Base-by-base conservation (phyloP, 2,113 vertebrate species). In the Sorex araneus region DNA sequence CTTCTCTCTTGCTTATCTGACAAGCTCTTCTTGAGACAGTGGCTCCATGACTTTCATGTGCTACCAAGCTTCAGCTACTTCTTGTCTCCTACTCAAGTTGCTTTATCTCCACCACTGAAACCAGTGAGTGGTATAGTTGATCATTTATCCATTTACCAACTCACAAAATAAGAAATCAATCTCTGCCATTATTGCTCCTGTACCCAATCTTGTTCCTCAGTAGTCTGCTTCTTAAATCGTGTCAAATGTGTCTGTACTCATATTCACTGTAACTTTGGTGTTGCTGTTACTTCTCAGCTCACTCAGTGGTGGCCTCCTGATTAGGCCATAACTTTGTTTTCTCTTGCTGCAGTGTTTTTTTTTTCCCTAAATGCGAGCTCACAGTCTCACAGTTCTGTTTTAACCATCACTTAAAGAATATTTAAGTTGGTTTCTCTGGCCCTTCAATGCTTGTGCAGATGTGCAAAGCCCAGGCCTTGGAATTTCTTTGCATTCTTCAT, bases 361-460 rank as follows among this genome's bases (percentile, higher is more conserved):
- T 34, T 7, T 8, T 0, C 9, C 54, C 40, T 13, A 50, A 50
- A 50, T 50, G 47, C 10, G 47, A 77, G 15, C 47, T 70, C 15
- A 36, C 19, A 1, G 0, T 71, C 54, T 82, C 54, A 30, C 21
- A 4, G 1, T 28, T 67, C 23, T 60, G 16, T 13, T 34, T 28
- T 16, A 50, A 32, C 7, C 4, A 40, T 12, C 4, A 27, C n/a
- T 30, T 27, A 6, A 11, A 19, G 47, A 78, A 25, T 6, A 73
- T 34, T 2, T 18, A 32, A 43, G 15, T 13, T 50, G 47, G 47
- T 13, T 50, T 50, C 9, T 50, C 47, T 13, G 23, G 57, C 8
- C n/a, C 12, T 0, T 10, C 1, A 6, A 1, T 0, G 1, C 21
- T 30, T 8, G 1, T 21, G 43, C 40, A 2, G 0, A 50, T 11